phyloP scores from a whole-genome alignment of 2,113 vertebrate species.

The Chaetodon trifascialis region DNA sequence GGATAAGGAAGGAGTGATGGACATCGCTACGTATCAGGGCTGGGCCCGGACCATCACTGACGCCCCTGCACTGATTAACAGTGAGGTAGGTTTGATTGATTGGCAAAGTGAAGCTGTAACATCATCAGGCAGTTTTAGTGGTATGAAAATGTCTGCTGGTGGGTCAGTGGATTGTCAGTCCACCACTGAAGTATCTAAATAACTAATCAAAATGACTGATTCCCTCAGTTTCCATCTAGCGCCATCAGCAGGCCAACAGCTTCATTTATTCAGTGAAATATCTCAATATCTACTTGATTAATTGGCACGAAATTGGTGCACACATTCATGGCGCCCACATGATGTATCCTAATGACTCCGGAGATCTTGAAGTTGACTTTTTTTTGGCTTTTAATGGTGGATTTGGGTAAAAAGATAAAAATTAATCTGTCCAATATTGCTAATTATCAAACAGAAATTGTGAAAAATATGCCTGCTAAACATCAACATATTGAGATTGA shows the following conservation, averaged over 20 bases:
- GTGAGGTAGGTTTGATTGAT: slow-evolving; percentile 67
- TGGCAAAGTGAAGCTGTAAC: not conserved
- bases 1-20: slow-evolving; percentile 61
- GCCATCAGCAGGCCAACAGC: not conserved
- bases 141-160: not conserved
- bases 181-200: not conserved
- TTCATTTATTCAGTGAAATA: not conserved
- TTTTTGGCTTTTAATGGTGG: no score
- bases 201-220: not conserved
- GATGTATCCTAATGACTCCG: not conserved
- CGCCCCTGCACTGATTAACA: slow-evolving; percentile 84
- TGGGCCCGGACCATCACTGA: slow-evolving; percentile 87
- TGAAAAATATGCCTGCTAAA: no score
- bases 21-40: slow-evolving; percentile 78
- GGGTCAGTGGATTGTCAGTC: not conserved
- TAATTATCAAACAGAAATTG: no score
- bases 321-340: no score
- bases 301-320: not conserved
- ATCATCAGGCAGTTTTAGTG: not conserved
- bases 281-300: not conserved
- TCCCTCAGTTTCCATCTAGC: no score
- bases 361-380: not conserved
- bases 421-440: not conserved
- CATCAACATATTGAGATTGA: no score
- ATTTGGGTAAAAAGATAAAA: no score